These are phyloP conservation scores for Anguilla obscura DNA, from an alignment of 2,797 vertebrate genomes.

Conservation along the genomic window DNA sequence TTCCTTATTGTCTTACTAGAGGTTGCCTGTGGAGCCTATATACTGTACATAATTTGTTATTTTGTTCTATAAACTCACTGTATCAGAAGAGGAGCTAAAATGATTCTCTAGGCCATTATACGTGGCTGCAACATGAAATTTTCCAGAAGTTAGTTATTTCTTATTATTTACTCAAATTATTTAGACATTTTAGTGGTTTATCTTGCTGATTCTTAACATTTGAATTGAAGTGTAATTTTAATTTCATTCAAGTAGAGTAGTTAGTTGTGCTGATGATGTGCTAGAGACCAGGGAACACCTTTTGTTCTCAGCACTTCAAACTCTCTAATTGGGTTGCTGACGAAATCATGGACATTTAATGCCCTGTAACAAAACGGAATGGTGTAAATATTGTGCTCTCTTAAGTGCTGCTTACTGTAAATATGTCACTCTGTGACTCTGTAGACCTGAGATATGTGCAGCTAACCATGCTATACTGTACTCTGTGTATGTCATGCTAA, in stretches of 20 bases:
- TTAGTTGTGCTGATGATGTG: not conserved
- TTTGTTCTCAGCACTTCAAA: not conserved
- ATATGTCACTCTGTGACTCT: not conserved
- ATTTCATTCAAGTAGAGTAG: not conserved
- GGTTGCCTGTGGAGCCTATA: not conserved
- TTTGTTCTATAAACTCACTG: not conserved
- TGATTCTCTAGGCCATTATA: not conserved
- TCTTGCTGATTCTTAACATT: not conserved
- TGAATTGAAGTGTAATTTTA: not conserved
- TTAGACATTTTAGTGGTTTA: not conserved
- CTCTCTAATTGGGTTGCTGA: not conserved
- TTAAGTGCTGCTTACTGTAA: not conserved
- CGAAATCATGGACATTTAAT: not conserved
- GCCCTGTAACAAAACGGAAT: not conserved
- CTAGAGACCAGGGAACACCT: not conserved
- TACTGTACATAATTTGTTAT: not conserved
- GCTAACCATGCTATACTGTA: constrained; percentile 40
- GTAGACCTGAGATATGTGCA: too few relatives aligned
- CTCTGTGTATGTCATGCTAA: constrained; percentile 46
- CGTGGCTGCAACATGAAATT: not conserved
- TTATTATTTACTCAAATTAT: not conserved
- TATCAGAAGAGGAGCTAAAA: not conserved
- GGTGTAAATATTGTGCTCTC: not conserved
- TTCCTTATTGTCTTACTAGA: not conserved
- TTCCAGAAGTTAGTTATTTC: not conserved